Evolutionary conservation across 2,888 invertebrate genomes (phyloP).

Genomic region (Dexiosoma caninum): DNA sequence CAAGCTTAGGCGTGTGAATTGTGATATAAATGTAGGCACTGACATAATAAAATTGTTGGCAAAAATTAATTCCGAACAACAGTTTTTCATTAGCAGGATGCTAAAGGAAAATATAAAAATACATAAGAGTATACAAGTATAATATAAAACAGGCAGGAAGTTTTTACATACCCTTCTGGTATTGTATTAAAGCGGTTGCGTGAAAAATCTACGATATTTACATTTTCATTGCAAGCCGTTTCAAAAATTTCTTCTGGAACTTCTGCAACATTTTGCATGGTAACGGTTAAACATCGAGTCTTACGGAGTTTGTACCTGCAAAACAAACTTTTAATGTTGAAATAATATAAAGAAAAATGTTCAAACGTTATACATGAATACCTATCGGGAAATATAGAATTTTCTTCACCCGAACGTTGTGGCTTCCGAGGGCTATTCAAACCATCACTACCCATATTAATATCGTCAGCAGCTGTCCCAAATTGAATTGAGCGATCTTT

Average conservation of each 20-base stretch:
- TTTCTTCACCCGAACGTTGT: slow-evolving; percentile 58
- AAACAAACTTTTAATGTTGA: background rate
- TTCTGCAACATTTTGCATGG: slow-evolving; percentile 80
- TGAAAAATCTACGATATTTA: slow-evolving; percentile 87
- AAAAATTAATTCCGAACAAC: slow-evolving; percentile 83
- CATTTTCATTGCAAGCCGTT: slow-evolving; percentile 84
- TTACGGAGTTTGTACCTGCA: slow-evolving; percentile 80
- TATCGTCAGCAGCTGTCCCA: slow-evolving; percentile 65
- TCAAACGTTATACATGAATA: slow-evolving; percentile 52
- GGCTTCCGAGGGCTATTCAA: slow-evolving; percentile 66
- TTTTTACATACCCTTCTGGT: slow-evolving; percentile 82
- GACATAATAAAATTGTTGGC: slow-evolving; percentile 83
- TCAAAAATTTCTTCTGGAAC: slow-evolving; percentile 86
- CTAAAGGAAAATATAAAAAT: slow-evolving; percentile 71
- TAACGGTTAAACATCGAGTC: slow-evolving; percentile 77
- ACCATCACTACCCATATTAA: slow-evolving; percentile 75
- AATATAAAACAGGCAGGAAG: too few relatives aligned
- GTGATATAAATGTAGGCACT: slow-evolving; percentile 82
- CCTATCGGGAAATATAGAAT: slow-evolving; percentile 69
- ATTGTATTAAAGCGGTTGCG: slow-evolving; percentile 86
- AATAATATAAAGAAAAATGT: background rate
- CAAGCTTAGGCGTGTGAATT: slow-evolving; percentile 82
- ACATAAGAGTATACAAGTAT: background rate
- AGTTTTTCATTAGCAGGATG: slow-evolving; percentile 78
- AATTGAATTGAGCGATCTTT: slow-evolving; percentile 79